A percentile compares a stretch with the other conserved stretches of the same genome.
These are phyloP conservation scores for Drosophila ezoana DNA, from an alignment of 2,888 invertebrate species.

Conservation along the genomic window DNA sequence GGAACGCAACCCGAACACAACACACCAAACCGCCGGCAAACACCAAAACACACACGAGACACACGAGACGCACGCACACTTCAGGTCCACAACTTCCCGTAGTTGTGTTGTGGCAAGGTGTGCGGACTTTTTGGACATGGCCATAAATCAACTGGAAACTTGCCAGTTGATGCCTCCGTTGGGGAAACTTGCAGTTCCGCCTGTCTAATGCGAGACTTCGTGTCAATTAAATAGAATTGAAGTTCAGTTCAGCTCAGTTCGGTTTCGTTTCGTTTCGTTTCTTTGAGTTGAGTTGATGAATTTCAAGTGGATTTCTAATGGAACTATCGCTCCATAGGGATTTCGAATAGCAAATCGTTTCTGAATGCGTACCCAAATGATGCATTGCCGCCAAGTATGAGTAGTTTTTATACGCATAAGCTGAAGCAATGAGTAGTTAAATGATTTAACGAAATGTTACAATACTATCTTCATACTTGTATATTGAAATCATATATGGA, in stretches of 20 bases:
- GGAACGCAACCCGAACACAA: constrained; percentile 3
- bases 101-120: constrained; percentile 49
- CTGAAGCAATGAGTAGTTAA: neutral
- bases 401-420: neutral
- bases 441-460: too few species aligned
- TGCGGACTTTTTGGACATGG: constrained; percentile 66
- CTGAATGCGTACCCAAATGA: constrained; percentile 2
- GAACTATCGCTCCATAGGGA: constrained; percentile 33
- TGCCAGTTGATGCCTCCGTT: constrained; percentile 45
- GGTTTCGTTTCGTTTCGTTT: neutral
- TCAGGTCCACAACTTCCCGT: neutral
- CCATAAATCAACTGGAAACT: constrained; percentile 63
- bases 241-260: constrained; percentile 20
- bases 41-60: constrained; percentile 2
- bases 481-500: too few species aligned
- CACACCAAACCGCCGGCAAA: constrained; percentile 40
- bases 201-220: constrained; percentile 51
- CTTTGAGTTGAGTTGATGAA: constrained; percentile 24
- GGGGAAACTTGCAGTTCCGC: constrained; percentile 58
- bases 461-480: too few species aligned
- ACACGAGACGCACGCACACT: neutral
- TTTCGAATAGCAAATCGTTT: constrained; percentile 18
- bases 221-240: constrained; percentile 56
- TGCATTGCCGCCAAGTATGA: neutral
- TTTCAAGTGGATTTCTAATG: constrained; percentile 25